These are phyloP conservation scores for Halcyon leucocephala DNA, from an alignment of 2,797 vertebrate genomes.

Conservation along the genomic window DNA sequence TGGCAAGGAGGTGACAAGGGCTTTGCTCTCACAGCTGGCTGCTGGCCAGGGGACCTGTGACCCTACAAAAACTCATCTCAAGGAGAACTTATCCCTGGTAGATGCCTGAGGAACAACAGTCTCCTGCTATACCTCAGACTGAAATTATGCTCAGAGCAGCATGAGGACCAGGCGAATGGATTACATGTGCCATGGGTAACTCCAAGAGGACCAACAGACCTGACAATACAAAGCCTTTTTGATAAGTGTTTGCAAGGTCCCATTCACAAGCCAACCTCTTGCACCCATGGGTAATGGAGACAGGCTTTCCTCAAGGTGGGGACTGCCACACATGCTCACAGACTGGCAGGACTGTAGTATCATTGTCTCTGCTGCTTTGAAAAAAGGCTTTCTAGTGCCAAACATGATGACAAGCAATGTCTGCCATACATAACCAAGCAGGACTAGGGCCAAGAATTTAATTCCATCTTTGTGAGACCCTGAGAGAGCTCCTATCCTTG, in stretches of 20 bases:
- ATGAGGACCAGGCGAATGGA: fast-evolving
- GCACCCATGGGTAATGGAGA: not conserved
- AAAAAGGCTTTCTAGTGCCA: not conserved
- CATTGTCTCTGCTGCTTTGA: not conserved
- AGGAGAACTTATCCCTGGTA: not conserved
- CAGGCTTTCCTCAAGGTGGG: fast-evolving
- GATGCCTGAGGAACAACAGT: not conserved
- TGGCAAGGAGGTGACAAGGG: not conserved
- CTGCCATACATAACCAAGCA: not conserved
- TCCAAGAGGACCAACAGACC: not conserved
- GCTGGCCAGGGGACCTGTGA: not conserved
- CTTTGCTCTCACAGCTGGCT: not conserved
- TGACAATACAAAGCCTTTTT: fast-evolving
- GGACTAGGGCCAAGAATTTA: not conserved
- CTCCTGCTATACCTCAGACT: not conserved
- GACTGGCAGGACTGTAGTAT: not conserved
- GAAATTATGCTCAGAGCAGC: not conserved
- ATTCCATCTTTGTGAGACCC: not conserved
- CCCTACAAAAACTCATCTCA: fast-evolving
- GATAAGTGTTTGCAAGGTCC: not conserved
- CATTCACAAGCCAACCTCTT: not conserved
- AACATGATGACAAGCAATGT: not conserved
- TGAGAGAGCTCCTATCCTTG: not conserved
- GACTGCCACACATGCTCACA: fast-evolving
- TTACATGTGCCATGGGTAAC: not conserved